Base-by-base conservation (phyloP, 2,888 invertebrate species). In the Cephus rjabovi region DNA sequence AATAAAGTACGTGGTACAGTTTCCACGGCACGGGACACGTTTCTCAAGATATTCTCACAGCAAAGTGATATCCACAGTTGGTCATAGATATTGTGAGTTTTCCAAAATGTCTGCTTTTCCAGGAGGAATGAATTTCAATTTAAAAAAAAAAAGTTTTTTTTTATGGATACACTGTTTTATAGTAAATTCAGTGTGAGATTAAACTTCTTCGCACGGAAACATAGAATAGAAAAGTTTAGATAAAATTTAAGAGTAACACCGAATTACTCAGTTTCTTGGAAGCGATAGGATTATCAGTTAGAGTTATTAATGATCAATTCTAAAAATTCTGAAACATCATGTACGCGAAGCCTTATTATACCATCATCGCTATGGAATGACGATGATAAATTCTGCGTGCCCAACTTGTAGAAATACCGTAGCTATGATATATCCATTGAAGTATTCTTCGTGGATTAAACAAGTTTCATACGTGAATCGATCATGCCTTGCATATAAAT, bases 1-100 rank as follows among this genome's bases (percentile, higher is more conserved):
- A 83, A 83, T 81, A 78, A 76, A 69, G 69, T 34, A 56, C 73
- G 75, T 80, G 84, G 82, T 84, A 85, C 83, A 83, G 81, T 85
- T 85, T 85, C 85, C 85, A 85, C 83, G 81, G 69, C n/a, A 75
- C 69, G 70, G 75, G 75, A 70, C 56, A 75, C 79, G 79, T 84
- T 84, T 84, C 83, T 82, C 79, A 77, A 80, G 79, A 81, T 75
- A 80, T 69, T 71, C 71, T 56, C 56, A 56, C 23, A 56, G 56
- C 56, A 9, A 56, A 56, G 56, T 23, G 23, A 56, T 56, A 56
- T 23, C 23, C 23, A 56, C 23, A 56, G 56, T 56, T 56, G 56
- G 2, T 23, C 56, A 23, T 56, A 23, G 23, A 56, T 56, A 56
- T 56, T 23, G 56, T 23, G 40, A 76, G 56, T 79, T 68, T 79